Conservation (phyloP, 2,797 vertebrate genomes). For the Phalanger gymnotis region DNA sequence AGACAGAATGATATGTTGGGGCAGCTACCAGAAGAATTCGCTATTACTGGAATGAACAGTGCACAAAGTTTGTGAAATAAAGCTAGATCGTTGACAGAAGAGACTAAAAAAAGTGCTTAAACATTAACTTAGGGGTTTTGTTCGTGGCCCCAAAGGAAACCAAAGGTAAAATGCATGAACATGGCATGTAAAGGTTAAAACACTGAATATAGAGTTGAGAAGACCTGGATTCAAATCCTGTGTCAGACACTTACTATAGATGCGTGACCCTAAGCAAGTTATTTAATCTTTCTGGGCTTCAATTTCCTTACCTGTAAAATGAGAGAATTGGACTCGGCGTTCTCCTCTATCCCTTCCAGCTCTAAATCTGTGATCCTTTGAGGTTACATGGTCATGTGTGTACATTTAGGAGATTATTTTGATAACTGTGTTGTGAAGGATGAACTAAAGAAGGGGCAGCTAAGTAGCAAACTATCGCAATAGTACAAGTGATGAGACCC, state of each 20-base stretch:
- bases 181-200: background rate
- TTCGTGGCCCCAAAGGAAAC: background rate
- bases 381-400: background rate
- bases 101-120: background rate
- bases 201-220: background rate
- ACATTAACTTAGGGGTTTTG: background rate
- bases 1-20: background rate
- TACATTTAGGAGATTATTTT: background rate
- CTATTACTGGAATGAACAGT: background rate
- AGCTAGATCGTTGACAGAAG: background rate
- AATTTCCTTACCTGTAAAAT: background rate
- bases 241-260: background rate
- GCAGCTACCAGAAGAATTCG: background rate
- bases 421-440: background rate
- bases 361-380: background rate
- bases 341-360: background rate
- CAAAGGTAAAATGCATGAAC: background rate
- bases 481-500: background rate
- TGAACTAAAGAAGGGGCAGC: background rate
- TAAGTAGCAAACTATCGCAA: background rate
- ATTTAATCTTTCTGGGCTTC: background rate
- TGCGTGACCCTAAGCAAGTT: background rate
- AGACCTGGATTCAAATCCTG: background rate
- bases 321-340: background rate
- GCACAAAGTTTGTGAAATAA: background rate